Percentiles rank a stretch among this genome's conserved stretches.
Conservation (phyloP, 2,888 invertebrate genomes). For the Drosophila eohydei region DNA sequence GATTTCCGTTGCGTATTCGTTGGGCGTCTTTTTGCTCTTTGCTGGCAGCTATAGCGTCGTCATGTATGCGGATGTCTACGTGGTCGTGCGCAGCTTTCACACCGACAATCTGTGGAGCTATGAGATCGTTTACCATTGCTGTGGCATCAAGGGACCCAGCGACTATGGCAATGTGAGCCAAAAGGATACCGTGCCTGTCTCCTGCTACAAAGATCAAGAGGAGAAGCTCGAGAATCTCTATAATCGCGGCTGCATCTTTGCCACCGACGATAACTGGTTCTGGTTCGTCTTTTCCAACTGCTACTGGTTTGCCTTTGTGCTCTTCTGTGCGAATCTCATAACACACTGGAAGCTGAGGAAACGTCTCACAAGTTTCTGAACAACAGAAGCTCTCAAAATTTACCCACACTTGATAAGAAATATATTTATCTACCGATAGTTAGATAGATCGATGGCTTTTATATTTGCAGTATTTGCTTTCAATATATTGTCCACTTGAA, state of each 20-base stretch:
- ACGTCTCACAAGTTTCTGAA: neutral
- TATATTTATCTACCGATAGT: neutral
- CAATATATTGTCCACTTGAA: conserved; percentile 32
- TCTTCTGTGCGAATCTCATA: conserved; percentile 20
- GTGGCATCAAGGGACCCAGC: conserved; percentile 47
- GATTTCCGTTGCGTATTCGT: neutral
- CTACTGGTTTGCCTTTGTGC: conserved; percentile 44
- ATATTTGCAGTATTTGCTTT: conserved; percentile 16
- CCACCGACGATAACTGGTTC: conserved; percentile 37
- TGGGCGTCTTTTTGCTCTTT: conserved; percentile 25
- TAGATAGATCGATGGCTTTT: conserved; percentile 7
- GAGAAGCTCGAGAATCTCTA: conserved; percentile 8
- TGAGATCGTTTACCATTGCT: conserved; percentile 35
- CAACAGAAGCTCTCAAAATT: neutral
- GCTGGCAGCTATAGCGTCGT: conserved; percentile 34
- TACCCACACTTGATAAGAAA: neutral
- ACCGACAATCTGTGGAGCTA: conserved; percentile 29
- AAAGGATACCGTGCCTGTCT: conserved; percentile 16
- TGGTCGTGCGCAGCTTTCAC: conserved; percentile 40
- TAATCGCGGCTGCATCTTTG: conserved; percentile 32
- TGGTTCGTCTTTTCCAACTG: conserved; percentile 52
- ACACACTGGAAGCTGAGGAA: conserved; percentile 38
- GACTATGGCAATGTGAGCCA: conserved; percentile 24
- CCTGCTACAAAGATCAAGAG: conserved; percentile 24
- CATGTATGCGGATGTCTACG: conserved; percentile 38